Evolutionary conservation across 2,888 invertebrate genomes (phyloP).

Genomic region (Drosophila nigricruria): DNA sequence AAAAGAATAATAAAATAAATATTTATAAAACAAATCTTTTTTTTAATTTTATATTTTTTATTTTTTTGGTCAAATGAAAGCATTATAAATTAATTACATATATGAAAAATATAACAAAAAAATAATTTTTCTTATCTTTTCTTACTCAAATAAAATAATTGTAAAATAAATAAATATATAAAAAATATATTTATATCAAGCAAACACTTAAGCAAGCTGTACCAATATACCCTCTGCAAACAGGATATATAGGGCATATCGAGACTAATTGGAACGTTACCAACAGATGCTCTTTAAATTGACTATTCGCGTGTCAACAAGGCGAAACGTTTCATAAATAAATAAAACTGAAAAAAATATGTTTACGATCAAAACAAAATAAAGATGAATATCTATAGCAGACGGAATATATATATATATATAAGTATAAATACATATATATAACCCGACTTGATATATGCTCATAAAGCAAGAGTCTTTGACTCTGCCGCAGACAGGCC

Average conservation of each 20-base stretch:
- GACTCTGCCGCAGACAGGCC: constrained; percentile 64
- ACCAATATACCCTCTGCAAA: background rate
- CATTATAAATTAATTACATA: too few relatives aligned
- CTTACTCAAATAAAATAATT: background rate
- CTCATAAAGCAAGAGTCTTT: constrained; percentile 48
- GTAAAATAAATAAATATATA: background rate
- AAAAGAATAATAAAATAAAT: too few relatives aligned
- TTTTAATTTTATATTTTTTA: too few relatives aligned
- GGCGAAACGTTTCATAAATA: constrained; percentile 23
- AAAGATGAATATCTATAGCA: constrained; percentile 22
- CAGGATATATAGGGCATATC: constrained; percentile 24
- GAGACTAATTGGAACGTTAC: constrained; percentile 23
- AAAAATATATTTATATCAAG: background rate
- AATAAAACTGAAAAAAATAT: constrained; percentile 6
- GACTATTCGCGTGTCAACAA: constrained; percentile 62
- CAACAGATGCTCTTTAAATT: constrained; percentile 35
- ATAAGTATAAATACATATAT: constrained; percentile 13
- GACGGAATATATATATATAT: constrained; percentile 3
- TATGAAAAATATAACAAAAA: too few relatives aligned
- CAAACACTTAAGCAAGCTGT: too few relatives aligned
- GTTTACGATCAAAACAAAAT: constrained; percentile 53
- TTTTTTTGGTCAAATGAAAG: too few relatives aligned
- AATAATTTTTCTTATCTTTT: too few relatives aligned
- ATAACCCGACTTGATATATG: background rate
- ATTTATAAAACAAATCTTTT: too few relatives aligned